Conservation (phyloP, 2,797 vertebrate genomes). For the Poeciliopsis turneri region DNA sequence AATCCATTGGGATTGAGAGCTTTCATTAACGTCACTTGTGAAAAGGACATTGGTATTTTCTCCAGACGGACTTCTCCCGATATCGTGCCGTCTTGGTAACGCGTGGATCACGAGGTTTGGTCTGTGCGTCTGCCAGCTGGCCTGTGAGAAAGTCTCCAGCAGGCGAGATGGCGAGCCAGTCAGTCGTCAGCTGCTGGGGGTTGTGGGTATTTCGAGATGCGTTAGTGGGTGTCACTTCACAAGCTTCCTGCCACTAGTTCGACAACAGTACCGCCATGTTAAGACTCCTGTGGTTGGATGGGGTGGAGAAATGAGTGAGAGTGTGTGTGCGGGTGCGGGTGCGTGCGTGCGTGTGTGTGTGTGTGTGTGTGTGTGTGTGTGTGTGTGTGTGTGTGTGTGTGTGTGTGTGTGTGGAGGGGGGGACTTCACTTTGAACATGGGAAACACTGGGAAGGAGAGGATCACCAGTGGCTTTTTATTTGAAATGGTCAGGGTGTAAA, state of each 20-base stretch:
- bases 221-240: conserved; percentile 63
- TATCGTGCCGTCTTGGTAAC: neutral
- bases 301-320: conserved; percentile 40
- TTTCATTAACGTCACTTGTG: neutral
- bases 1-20: neutral
- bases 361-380: no score
- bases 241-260: conserved; percentile 51
- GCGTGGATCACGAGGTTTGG: neutral
- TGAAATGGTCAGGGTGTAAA: neutral
- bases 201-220: conserved; percentile 71
- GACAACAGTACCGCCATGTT: conserved; percentile 38
- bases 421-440: conserved; percentile 27
- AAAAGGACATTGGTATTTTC: neutral
- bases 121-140: conserved; percentile 28
- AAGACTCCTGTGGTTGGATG: conserved; percentile 54
- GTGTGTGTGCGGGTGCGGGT: neutral
- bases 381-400: no score
- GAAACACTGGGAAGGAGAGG: conserved; percentile 7
- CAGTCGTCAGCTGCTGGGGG: conserved; percentile 61
- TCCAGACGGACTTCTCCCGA: neutral
- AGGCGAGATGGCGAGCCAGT: conserved; percentile 47
- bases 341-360: conserved; percentile 1
- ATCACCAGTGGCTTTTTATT: neutral
- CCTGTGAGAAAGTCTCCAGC: conserved; percentile 50
- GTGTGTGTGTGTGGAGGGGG: neutral